Percentiles rank a stretch among this genome's conserved stretches.
Evolutionary conservation across 2,113 vertebrate species (phyloP).

Genomic region (Pionites leucogaster): DNA sequence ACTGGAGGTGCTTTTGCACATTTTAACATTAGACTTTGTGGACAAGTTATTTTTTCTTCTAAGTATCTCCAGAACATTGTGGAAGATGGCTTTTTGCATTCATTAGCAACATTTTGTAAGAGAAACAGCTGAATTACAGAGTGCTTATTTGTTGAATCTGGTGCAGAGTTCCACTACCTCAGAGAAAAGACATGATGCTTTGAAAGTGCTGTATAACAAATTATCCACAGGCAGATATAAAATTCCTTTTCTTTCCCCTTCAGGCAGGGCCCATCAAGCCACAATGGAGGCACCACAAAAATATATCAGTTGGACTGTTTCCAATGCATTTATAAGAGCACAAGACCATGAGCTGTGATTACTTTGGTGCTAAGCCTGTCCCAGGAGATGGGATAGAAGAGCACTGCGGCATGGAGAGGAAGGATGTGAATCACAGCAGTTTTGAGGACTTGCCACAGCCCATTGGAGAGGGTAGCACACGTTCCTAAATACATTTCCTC

Average conservation of each 20-base stretch:
- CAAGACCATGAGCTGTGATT: neutral
- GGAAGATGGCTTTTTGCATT: neutral
- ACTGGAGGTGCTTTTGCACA: neutral
- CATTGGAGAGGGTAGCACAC: accelerated
- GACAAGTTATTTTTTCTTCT: neutral
- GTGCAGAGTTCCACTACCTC: neutral
- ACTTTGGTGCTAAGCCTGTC: constrained; percentile 1
- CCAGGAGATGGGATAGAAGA: neutral
- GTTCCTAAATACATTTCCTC: neutral
- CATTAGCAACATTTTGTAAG: neutral
- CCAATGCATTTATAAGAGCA: neutral
- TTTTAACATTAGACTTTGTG: neutral
- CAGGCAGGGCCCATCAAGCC: neutral
- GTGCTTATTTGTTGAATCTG: neutral
- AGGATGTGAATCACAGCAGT: neutral
- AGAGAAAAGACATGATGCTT: accelerated
- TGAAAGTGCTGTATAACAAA: neutral
- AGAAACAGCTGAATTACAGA: neutral
- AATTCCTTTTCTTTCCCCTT: neutral
- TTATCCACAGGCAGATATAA: neutral
- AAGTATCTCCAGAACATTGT: neutral
- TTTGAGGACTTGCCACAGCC: neutral
- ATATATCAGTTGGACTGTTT: neutral
- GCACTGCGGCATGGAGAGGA: neutral
- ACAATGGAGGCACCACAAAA: neutral